Conservation (phyloP, 2,888 invertebrate species). For the Elmis aenea region DNA sequence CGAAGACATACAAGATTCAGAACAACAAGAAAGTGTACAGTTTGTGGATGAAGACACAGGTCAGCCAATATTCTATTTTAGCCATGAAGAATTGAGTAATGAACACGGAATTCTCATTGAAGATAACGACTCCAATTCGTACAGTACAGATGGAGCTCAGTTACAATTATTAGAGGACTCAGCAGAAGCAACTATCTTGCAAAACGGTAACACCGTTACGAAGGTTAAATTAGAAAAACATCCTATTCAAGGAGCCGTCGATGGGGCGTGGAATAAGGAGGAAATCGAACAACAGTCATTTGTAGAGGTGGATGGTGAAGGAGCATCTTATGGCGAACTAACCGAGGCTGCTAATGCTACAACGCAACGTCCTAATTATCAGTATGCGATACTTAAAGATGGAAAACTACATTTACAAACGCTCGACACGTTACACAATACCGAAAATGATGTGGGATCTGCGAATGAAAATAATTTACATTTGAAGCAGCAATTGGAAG, state of each 20-base stretch:
- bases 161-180: background rate
- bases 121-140: too few relatives aligned
- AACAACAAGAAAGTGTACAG: background rate
- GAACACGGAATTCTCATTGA: too few relatives aligned
- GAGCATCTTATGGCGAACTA: too few relatives aligned
- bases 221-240: background rate
- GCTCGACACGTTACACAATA: slow-evolving; percentile 7
- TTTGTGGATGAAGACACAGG: slow-evolving; percentile 1
- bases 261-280: background rate
- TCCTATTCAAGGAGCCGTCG: background rate
- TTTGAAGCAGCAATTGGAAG: slow-evolving; percentile 7
- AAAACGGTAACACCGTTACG: background rate
- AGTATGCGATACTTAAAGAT: slow-evolving; percentile 27
- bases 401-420: slow-evolving; percentile 26
- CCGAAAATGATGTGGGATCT: slow-evolving; percentile 2
- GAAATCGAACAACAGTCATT: too few relatives aligned
- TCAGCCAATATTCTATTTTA: slow-evolving; percentile 4
- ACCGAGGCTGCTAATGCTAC: too few relatives aligned
- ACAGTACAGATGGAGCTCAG: too few relatives aligned
- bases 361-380: slow-evolving; percentile 15
- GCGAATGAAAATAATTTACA: slow-evolving; percentile 3
- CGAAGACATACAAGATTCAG: slow-evolving; percentile 3
- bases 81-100: too few relatives aligned
- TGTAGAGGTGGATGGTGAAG: too few relatives aligned
- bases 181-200: background rate